phyloP scores from a whole-genome alignment of 2,797 vertebrate species.

The Oreortyx pictus region DNA sequence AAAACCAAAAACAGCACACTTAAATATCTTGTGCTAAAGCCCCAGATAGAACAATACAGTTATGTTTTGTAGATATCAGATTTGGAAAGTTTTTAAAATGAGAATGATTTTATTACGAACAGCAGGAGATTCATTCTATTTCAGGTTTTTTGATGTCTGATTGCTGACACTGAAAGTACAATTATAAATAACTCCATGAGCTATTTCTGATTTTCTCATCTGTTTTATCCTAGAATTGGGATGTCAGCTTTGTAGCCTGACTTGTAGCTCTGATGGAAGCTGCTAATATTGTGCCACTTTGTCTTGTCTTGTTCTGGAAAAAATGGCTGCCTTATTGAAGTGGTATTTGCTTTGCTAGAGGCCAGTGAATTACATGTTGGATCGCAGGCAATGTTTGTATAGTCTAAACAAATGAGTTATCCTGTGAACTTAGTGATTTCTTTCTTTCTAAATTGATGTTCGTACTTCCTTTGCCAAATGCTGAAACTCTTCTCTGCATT shows the following conservation, averaged over 20 bases:
- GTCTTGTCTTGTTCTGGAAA: slow-evolving; percentile 34
- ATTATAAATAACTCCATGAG: neutral
- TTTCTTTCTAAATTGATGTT: slow-evolving; percentile 73
- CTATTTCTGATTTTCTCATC: neutral
- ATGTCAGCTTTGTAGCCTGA: neutral
- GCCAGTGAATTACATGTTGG: slow-evolving; percentile 38
- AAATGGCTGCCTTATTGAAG: slow-evolving; percentile 23
- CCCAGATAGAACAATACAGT: neutral
- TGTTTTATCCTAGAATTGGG: neutral
- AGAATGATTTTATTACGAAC: neutral
- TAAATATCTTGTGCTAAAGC: neutral
- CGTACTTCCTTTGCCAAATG: slow-evolving; percentile 71
- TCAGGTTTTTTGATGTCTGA: neutral
- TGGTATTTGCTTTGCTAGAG: slow-evolving; percentile 49
- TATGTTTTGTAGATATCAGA: rapidly evolving
- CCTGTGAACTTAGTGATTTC: slow-evolving; percentile 66
- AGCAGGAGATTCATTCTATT: neutral
- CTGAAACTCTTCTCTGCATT: slow-evolving; percentile 61
- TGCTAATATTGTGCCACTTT: neutral
- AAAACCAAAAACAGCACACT: neutral
- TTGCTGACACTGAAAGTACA: neutral
- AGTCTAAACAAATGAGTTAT: slow-evolving; percentile 71
- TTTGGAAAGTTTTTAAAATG: neutral
- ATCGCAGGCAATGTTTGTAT: slow-evolving; percentile 66
- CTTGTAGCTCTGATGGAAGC: neutral